Base-by-base conservation (phyloP, 2,888 invertebrate genomes). In the Cantharis nigra region DNA sequence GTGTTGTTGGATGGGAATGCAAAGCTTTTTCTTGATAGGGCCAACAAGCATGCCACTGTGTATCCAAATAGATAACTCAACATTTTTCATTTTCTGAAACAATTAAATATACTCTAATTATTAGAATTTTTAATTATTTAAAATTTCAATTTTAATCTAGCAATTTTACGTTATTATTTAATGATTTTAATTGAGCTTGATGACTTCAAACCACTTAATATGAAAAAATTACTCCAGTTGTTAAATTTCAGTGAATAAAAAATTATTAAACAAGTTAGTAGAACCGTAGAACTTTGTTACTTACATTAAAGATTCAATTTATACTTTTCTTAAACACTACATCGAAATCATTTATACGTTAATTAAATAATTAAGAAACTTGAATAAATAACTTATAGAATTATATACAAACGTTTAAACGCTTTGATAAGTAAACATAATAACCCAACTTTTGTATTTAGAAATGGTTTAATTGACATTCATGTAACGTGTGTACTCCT, bases 71-170 rank as follows among this genome's bases (percentile, higher is more conserved):
- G 74, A 79, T 79, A 76, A 75, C 80, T 78, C 74, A 73, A 78
- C 83, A 83, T 83, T 82, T 81, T 81, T 81, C 82, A 82, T 82
- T 74, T 80, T 81, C 67, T 69, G 65, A 11, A 65, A 64, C 26
- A 33, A 65, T 65, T n/a, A 63, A 70, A 11, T 33, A 33, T 28
- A 28, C 62, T 73, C 30, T 49, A 69, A 69, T 64, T 64, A 69
- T 64, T 64, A 64, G 7, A 4, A 65, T 23, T 65, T 65, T 23
- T 13, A 65, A 26, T 67, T 9, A 67, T 11, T 67, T 11, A 11
- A 20, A 20, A 64, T 16, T 16, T 64, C 10, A 64, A 23, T 65
- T 18, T 23, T 65, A 49, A 49, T 7, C 9, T 9, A 49, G 49
- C 49, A 49, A 49, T 49, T 49, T n/a, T 7, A 49, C n/a, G n/a